Percentiles rank a stretch among this genome's conserved stretches.
Conservation (phyloP, 2,113 vertebrate species). For the Thermophis baileyi region DNA sequence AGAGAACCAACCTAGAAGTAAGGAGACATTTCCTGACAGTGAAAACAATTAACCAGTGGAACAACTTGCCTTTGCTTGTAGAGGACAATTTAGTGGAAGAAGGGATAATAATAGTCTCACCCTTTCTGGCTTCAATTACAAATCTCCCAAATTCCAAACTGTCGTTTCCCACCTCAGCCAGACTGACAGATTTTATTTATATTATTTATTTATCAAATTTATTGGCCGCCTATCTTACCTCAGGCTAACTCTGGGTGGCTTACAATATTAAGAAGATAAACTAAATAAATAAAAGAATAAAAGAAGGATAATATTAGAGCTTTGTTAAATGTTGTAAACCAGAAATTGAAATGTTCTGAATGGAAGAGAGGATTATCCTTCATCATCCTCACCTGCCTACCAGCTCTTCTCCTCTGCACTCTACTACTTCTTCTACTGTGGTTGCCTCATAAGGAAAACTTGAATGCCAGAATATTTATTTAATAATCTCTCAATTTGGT, state of each 20-base stretch:
- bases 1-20: no score
- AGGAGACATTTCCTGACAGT: no score
- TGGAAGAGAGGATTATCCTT: background rate
- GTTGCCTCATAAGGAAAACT: background rate
- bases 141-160: background rate
- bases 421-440: background rate
- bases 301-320: background rate
- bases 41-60: no score
- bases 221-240: background rate
- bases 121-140: background rate
- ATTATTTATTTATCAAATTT: background rate
- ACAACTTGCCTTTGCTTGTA: no score
- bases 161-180: background rate
- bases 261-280: background rate
- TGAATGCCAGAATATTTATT: background rate
- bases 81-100: background rate
- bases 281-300: background rate
- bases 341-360: background rate
- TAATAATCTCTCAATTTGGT: background rate
- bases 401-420: background rate
- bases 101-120: background rate
- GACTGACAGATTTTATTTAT: no score
- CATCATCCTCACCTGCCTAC: background rate
- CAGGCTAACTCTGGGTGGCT: background rate
- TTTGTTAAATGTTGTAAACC: background rate